Evolutionary conservation across 2,888 invertebrate species (phyloP), one percentile per base, ranked within the genome.

Genomic region (Tetramorium bicarinatum): DNA sequence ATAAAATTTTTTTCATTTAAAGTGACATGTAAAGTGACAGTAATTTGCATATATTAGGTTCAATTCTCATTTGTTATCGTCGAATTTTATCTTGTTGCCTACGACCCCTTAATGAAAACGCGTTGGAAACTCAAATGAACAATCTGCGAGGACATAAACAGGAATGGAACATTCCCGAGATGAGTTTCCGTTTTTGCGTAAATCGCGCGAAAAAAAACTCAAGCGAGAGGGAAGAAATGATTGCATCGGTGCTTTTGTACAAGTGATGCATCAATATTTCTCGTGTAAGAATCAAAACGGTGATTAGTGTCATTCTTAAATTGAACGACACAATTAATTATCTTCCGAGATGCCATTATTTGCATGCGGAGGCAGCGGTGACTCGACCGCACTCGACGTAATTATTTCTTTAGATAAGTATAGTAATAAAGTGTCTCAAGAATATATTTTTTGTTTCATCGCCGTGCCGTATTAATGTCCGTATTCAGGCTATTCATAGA

Each of bases 401-500:
- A 38, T 67, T 66, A 21, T 18, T 21, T n/a, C 21, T 77, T 44
- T 54, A 11, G 4, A 25, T 54, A n/a, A n/a, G n/a, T n/a, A 56
- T 44, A 44, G 69, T 77, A 69, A 56, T 69, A 44, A 56, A 77
- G 15, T 44, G 6, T 54, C 29, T 41, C 25, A 21, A 56, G 71
- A 41, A 41, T 44, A 41, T n/a, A 44, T 2, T 29, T 77, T 29
- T 77, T 77, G 29, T 54, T 9, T 54, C n/a, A 29, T 21, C 56
- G 25, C 56, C 6, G 25, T 3, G 47, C n/a, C 29, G 44, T 41
- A 29, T 77, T 69, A 77, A 77, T 13, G 77, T 34, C 44, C 29
- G 41, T 41, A 67, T 77, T 67, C 41, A 49, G 1, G 34, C 47
- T 34, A 54, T 77, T 77, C 71, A 77, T 21, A 69, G 52, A 77